Evolutionary conservation across 1,140 invertebrate genomes (phyloP).

Genomic region (Macrostomum lignano): DNA sequence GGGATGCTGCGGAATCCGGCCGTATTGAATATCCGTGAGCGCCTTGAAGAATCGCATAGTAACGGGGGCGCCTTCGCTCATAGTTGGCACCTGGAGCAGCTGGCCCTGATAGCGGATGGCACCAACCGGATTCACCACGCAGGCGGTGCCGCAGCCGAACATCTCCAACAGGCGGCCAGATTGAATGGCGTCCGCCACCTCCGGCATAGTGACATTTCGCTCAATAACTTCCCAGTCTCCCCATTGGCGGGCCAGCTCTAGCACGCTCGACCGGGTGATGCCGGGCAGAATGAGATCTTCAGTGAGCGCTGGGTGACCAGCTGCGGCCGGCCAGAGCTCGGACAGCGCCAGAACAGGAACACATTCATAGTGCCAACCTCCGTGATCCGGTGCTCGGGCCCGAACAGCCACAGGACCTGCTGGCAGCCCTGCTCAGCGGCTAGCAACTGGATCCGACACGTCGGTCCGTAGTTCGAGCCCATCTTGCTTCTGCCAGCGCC

Average conservation of each 20-base stretch:
- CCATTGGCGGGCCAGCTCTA: conserved; percentile 46
- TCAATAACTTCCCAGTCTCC: conserved; percentile 47
- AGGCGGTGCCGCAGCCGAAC: conserved; percentile 64
- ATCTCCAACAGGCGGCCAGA: conserved; percentile 52
- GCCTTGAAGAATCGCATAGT: conserved; percentile 34
- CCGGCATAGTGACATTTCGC: conserved; percentile 48
- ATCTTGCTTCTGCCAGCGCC: conserved; percentile 74
- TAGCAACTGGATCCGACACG: conserved; percentile 34
- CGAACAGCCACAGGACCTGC: conserved; percentile 87
- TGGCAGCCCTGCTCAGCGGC: conserved; percentile 51
- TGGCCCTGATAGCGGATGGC: conserved; percentile 42
- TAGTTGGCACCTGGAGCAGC: conserved; percentile 36
- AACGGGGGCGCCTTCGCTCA: conserved; percentile 32
- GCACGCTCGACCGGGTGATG: conserved; percentile 49
- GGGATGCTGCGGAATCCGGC: too few species aligned
- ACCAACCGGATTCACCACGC: conserved; percentile 50
- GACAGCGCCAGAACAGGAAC: conserved; percentile 52
- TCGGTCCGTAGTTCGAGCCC: conserved; percentile 49
- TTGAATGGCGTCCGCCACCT: conserved; percentile 38
- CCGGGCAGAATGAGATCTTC: conserved; percentile 50
- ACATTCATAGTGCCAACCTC: conserved; percentile 98
- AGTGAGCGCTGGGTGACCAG: too few species aligned
- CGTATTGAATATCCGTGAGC: conserved; percentile 46
- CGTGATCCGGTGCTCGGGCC: conserved; percentile 65
- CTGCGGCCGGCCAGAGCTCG: too few species aligned